Evolutionary conservation across 2,797 vertebrate species (phyloP).

Genomic region (Glossophaga mutica): DNA sequence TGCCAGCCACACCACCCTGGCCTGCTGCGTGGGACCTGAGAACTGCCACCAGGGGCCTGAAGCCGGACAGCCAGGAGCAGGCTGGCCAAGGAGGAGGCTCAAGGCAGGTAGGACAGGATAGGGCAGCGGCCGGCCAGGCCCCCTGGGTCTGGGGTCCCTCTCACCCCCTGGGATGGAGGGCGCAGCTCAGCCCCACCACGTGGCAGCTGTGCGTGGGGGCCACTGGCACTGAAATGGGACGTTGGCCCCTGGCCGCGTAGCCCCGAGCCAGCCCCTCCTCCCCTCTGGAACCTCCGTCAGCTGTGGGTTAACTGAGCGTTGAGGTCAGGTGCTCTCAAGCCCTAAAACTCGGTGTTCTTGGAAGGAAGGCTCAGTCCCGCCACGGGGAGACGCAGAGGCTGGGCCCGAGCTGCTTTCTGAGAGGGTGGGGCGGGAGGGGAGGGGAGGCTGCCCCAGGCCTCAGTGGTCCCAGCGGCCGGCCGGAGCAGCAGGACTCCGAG

Average conservation of each 20-base stretch:
- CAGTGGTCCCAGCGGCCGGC: fast-evolving
- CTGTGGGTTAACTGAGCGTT: background rate
- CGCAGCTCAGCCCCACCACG: background rate
- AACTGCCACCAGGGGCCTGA: fast-evolving
- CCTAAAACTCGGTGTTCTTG: background rate
- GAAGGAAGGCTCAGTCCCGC: background rate
- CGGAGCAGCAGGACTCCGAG: background rate
- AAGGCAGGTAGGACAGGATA: slow-evolving; percentile 37
- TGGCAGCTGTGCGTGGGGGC: background rate
- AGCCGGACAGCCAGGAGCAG: background rate
- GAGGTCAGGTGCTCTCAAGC: background rate
- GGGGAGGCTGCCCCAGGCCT: background rate
- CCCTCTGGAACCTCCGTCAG: background rate
- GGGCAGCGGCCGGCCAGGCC: fast-evolving
- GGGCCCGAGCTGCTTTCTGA: background rate
- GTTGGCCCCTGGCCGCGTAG: background rate
- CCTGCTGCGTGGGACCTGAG: background rate
- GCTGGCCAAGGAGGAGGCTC: background rate
- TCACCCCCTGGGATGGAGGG: background rate
- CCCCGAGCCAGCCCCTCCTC: background rate
- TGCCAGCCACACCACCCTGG: background rate
- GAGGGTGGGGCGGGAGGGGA: background rate
- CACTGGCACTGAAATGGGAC: background rate
- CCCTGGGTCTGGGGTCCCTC: background rate
- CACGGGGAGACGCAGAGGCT: background rate